Evolutionary conservation across 2,797 vertebrate species (phyloP).

Genomic region (Apogon hyalosoma): DNA sequence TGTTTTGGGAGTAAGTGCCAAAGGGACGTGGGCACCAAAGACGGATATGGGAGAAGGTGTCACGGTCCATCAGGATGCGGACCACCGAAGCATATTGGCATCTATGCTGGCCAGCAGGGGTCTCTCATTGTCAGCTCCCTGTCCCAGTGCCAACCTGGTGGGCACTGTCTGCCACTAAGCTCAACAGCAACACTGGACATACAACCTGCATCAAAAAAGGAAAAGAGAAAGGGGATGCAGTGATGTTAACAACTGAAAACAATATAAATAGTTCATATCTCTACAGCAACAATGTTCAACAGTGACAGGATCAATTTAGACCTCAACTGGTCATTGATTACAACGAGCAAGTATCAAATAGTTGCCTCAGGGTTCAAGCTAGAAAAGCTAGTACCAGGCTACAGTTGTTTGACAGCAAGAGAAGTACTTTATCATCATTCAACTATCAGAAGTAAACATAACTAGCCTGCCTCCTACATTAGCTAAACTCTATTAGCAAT

Average conservation of each 20-base stretch:
- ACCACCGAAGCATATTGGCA: constrained; percentile 75
- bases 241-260: constrained; percentile 15
- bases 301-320: constrained; percentile 21
- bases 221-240: not conserved
- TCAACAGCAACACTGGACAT: constrained; percentile 50
- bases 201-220: constrained; percentile 58
- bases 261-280: constrained; percentile 9
- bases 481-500: constrained; percentile 59
- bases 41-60: constrained; percentile 92
- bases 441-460: constrained; percentile 29
- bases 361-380: constrained; percentile 29
- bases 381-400: not conserved
- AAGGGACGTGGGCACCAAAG: constrained; percentile 96
- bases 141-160: constrained; percentile 52
- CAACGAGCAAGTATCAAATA: constrained; percentile 17
- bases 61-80: constrained; percentile 89
- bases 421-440: constrained; percentile 17
- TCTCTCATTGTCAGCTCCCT: constrained; percentile 71
- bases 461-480: constrained; percentile 41
- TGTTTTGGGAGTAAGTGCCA: constrained; percentile 93
- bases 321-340: constrained; percentile 39
- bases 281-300: not conserved
- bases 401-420: constrained; percentile 5
- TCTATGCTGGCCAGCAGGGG: constrained; percentile 79
- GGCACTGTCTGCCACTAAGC: constrained; percentile 49